phyloP scores from a whole-genome alignment of 2,888 invertebrate genomes.

The Latrodectus hesperus region DNA sequence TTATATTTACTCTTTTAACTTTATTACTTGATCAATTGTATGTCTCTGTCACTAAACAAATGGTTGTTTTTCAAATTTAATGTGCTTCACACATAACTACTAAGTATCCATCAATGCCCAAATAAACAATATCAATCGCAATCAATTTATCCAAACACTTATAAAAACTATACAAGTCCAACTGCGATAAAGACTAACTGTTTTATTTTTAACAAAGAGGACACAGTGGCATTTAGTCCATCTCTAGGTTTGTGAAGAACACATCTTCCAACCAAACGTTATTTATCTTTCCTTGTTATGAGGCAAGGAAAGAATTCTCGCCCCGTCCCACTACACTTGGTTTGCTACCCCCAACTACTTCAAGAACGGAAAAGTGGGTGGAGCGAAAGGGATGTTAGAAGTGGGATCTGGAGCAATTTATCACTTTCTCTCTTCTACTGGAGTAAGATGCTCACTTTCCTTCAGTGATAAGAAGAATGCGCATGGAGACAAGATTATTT shows the following conservation, averaged over 20 bases:
- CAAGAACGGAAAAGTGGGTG: conserved; percentile 6
- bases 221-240: not conserved
- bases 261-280: conserved; percentile 2
- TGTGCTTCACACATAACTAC: too few relatives aligned
- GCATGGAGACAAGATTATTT: conserved; percentile 42
- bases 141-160: too few relatives aligned
- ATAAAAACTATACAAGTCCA: too few relatives aligned
- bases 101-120: too few relatives aligned
- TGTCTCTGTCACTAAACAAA: too few relatives aligned
- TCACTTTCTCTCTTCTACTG: conserved; percentile 37
- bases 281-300: conserved; percentile 55
- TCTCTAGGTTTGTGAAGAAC: not conserved
- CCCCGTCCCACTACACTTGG: conserved; percentile 26
- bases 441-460: conserved; percentile 51
- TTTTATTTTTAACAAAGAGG: not conserved
- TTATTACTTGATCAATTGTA: too few relatives aligned
- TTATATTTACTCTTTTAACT: too few relatives aligned
- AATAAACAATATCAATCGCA: too few relatives aligned
- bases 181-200: not conserved
- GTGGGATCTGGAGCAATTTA: conserved; percentile 43
- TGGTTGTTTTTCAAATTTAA: too few relatives aligned
- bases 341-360: conserved; percentile 33
- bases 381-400: conserved; percentile 7
- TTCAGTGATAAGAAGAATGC: conserved; percentile 26
- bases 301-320: conserved; percentile 49